Percentiles rank a stretch among this genome's conserved stretches.
phyloP scores from a whole-genome alignment of 2,797 vertebrate genomes.

The Chelmon rostratus region DNA sequence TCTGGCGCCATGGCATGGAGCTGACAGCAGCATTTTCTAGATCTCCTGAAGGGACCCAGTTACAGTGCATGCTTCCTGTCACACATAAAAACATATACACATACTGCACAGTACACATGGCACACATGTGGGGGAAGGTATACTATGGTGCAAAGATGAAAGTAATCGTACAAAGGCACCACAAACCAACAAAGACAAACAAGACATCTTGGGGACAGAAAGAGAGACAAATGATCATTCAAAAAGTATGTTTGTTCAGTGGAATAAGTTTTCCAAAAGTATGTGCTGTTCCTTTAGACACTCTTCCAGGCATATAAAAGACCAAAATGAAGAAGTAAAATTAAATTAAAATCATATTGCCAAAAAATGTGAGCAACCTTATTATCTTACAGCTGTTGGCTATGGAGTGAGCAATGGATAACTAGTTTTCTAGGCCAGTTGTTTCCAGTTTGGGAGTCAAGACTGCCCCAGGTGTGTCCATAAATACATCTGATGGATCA shows the following conservation, averaged over 20 bases:
- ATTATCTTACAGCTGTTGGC: background rate
- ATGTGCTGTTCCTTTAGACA: background rate
- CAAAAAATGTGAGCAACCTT: background rate
- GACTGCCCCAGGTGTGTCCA: no score
- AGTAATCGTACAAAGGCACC: no score
- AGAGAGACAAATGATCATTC: background rate
- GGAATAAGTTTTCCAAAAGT: background rate
- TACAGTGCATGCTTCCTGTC: constrained; percentile 46
- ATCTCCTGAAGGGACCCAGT: constrained; percentile 71
- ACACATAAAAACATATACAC: constrained; percentile 43
- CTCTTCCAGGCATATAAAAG: background rate
- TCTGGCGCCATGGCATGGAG: constrained; percentile 69
- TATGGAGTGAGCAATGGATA: background rate
- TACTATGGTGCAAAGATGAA: constrained; percentile 1
- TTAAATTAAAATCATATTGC: no score
- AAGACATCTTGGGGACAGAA: background rate
- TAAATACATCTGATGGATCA: background rate
- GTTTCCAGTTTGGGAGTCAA: background rate
- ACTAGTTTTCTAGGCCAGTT: background rate
- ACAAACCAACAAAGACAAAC: background rate
- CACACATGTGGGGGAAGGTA: background rate
- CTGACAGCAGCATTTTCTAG: constrained; percentile 76
- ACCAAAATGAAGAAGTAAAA: background rate
- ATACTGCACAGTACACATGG: constrained; percentile 22
- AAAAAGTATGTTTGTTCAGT: background rate